These are phyloP conservation scores for Halictus quadricinctus DNA, from an alignment of 2,888 invertebrate species.

Conservation along the genomic window DNA sequence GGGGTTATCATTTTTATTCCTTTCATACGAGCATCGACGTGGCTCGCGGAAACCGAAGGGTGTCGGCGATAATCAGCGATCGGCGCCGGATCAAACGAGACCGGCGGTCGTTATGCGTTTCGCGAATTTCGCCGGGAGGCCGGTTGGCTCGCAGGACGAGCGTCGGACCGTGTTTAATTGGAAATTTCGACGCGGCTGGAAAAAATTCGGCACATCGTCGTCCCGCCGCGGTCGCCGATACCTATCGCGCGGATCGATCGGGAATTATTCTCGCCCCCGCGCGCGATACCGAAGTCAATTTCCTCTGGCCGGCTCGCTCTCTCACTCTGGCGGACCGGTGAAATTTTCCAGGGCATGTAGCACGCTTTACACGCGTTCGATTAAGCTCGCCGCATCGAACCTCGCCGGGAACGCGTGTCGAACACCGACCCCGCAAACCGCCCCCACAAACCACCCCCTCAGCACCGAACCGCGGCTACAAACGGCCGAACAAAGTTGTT, in stretches of 20 bases:
- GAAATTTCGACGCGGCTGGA: slow-evolving; percentile 33
- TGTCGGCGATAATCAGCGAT: slow-evolving; percentile 3
- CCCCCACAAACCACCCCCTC: background rate
- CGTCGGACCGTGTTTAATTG: slow-evolving; percentile 51
- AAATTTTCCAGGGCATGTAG: slow-evolving; percentile 35
- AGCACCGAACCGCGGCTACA: background rate
- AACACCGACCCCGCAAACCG: slow-evolving; percentile 1
- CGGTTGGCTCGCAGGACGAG: background rate
- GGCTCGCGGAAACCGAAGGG: background rate
- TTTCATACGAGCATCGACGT: background rate
- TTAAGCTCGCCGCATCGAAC: slow-evolving; percentile 33
- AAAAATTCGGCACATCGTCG: slow-evolving; percentile 43
- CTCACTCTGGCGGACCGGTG: background rate
- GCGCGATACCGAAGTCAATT: slow-evolving; percentile 36
- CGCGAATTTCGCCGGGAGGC: background rate
- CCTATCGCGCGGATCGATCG: slow-evolving; percentile 36
- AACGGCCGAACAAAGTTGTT: slow-evolving; percentile 34
- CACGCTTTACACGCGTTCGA: slow-evolving; percentile 47
- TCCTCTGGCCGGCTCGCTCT: background rate
- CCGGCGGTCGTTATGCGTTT: background rate
- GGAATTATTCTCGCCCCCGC: slow-evolving; percentile 35
- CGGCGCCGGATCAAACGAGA: slow-evolving; percentile 1
- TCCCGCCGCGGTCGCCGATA: background rate
- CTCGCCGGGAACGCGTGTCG: slow-evolving; percentile 33
- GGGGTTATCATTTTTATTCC: background rate